Conservation (phyloP, 2,888 invertebrate genomes). For the Oxystoma pomonae region DNA sequence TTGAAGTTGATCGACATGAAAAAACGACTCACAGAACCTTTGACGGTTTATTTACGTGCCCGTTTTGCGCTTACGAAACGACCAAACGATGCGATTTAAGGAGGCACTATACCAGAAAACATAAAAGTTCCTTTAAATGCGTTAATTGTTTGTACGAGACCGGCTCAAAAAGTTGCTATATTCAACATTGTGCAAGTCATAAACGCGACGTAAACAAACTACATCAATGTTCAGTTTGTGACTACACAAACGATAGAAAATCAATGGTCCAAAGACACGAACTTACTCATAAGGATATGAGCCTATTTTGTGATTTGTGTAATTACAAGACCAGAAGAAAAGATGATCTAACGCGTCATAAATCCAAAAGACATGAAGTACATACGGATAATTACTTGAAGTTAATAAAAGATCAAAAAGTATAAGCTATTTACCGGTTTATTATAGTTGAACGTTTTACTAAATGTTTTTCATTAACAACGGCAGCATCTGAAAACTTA, state of each 20-base stretch:
- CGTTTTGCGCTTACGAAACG: neutral
- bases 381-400: no score
- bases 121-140: neutral
- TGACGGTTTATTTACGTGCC: neutral
- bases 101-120: neutral
- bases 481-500: no score
- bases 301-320: neutral
- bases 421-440: no score
- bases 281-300: neutral
- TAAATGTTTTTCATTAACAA: no score
- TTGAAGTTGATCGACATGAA: neutral
- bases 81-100: neutral
- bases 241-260: neutral
- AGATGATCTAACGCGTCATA: neutral
- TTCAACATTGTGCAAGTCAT: neutral
- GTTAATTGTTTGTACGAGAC: neutral
- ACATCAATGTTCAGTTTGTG: neutral
- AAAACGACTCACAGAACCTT: neutral
- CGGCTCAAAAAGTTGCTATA: neutral
- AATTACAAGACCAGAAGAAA: neutral
- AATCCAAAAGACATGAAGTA: neutral
- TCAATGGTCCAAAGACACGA: neutral
- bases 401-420: no score
- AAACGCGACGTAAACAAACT: neutral
- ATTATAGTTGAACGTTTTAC: no score